Base-by-base conservation (phyloP, 2,797 vertebrate species). In the Melanogrammus aeglefinus region DNA sequence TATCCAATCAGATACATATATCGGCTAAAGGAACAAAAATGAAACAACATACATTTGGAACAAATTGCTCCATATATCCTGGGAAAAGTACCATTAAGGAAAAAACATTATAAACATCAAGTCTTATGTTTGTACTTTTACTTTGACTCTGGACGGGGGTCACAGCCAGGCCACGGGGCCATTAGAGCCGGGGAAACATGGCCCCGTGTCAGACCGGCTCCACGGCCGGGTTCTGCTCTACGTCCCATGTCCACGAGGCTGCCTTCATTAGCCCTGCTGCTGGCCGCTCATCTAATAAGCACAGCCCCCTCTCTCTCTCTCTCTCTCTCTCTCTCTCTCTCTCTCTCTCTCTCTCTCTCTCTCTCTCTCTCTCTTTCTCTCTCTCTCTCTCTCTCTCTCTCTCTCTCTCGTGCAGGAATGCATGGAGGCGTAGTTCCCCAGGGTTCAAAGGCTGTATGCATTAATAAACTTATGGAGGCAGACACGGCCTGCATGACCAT, bases 241-340 rank as follows among this genome's bases (percentile, higher is more conserved):
- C 47, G 73, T 84, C 76, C 81, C 8, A 12, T 27, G 21, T 87
- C 69, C 63, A 86, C 82, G 84, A 88, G 51, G 78, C 76, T 82
- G 79, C 85, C 80, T 87, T 90, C 82, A 90, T 93, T 91, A 92
- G 84, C 83, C 84, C 80, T 81, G 81, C 85, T 86, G 89, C 87
- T 84, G 85, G 86, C 90, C 79, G 81, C 83, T 27, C 69, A 77
- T 88, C 81, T 89, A 85, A 88, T 82, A 85, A 89, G 80, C 79
- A 80, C 83, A 87, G 74, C 90, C 57, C n/a, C 75, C 47, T 51
- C 47, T 51, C 47, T 51, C 47, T 51, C 16, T 51, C 47, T 51
- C 47, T 51, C 47, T 51, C 16, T 51, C 47, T 51, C 75, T 63
- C 10, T 24, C 72, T 51, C 47, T 51, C 47, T 51, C 47, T 51